Conservation (phyloP, 1,140 invertebrate genomes). For the Leptopilina boulardi region DNA sequence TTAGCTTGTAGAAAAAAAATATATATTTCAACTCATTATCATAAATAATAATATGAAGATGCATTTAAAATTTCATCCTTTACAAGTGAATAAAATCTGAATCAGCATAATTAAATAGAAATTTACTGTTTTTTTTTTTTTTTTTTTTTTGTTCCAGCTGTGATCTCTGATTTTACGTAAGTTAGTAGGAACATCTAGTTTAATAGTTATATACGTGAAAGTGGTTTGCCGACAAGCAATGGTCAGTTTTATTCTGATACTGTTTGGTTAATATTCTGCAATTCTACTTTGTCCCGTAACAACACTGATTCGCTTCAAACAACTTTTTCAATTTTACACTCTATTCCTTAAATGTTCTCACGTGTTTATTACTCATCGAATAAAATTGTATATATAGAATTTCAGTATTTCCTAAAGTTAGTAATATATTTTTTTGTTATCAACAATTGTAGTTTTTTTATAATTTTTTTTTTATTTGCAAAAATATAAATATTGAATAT, state of each 20-base stretch:
- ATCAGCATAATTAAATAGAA: conserved; percentile 24
- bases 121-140: conserved; percentile 21
- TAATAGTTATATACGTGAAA: conserved; percentile 66
- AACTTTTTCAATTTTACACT: conserved; percentile 39
- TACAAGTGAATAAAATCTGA: background rate
- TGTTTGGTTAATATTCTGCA: conserved; percentile 65
- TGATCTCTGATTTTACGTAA: conserved; percentile 65
- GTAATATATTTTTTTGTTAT: background rate
- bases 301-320: conserved; percentile 35
- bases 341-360: conserved; percentile 1
- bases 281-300: conserved; percentile 54
- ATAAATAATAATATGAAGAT: background rate
- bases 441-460: no score
- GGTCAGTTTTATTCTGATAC: conserved; percentile 69
- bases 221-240: conserved; percentile 66
- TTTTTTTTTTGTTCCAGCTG: conserved; percentile 37
- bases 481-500: no score
- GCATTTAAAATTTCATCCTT: background rate
- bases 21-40: background rate
- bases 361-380: background rate
- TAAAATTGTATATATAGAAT: background rate
- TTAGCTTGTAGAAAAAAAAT: no score
- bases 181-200: conserved; percentile 66
- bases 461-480: no score
- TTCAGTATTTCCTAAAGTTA: background rate